Evolutionary conservation across 1,140 invertebrate genomes (phyloP), one percentile per base, ranked within the genome.

Genomic region (Zaprionus gabonicus): DNA sequence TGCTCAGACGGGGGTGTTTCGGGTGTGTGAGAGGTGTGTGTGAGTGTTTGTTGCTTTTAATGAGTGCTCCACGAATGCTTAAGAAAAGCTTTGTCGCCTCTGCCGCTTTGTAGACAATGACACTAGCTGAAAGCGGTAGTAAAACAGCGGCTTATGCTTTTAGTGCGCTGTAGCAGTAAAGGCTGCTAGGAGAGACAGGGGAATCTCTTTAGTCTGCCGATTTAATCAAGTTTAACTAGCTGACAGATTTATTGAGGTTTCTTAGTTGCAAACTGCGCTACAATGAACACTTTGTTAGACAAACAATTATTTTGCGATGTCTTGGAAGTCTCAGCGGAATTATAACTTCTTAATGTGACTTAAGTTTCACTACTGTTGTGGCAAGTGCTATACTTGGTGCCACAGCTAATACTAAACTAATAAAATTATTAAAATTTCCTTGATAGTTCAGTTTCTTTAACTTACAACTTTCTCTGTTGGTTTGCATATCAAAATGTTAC

Each of bases 31-130:
- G 55, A 17, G n/a, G n/a, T 63, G 28, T 55, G 31, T 64, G 38
- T 58, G 55, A 17, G 38, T 25, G 31, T 34, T 46, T 53, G 44
- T 5, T 57, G 51, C 6, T 67, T 64, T 70, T 75, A 75, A 75
- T 70, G 72, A 75, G 72, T 20, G 31, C 53, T 68, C 59, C 23
- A 58, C 31, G 57, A 75, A 71, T 58, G 58, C 38, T 44, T 64
- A 65, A 65, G 36, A 51, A 57, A 63, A 46, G 60, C 53, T 49
- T 49, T 12, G 17, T 27, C 20, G 44, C 17, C 44, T 20, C 31
- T 23, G 15, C 10, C 34, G 53, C n/a, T 55, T 53, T 36, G 25
- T 60, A 31, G 10, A 51, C 23, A 67, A 59, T 60, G 71, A 68
- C 46, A 68, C 27, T 15, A 36, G 27, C 56, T 68, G 10, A 25